These are phyloP conservation scores for Andrena dorsata DNA, from an alignment of 2,888 invertebrate species.

Conservation along the genomic window DNA sequence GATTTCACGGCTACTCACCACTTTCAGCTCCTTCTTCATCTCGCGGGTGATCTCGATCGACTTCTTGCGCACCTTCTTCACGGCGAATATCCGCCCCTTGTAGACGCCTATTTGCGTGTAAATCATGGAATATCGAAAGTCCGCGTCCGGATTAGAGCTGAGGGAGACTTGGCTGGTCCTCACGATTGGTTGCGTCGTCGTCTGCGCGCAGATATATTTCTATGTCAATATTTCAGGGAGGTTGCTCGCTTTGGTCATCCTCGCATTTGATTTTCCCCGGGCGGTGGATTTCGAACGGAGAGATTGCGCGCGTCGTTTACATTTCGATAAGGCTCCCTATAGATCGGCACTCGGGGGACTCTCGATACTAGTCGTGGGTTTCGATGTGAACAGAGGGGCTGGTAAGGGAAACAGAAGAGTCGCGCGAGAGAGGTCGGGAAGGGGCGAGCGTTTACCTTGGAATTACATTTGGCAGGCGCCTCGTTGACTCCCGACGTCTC, in stretches of 20 bases:
- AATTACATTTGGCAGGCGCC: slow-evolving; percentile 70
- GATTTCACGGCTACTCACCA: slow-evolving; percentile 85
- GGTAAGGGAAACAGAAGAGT: not conserved
- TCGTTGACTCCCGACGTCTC: slow-evolving; percentile 79
- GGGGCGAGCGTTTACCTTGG: slow-evolving; percentile 70
- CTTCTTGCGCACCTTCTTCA: slow-evolving; percentile 94
- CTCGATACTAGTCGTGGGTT: slow-evolving; percentile 15
- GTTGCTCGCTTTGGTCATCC: not conserved
- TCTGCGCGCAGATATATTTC: slow-evolving; percentile 42
- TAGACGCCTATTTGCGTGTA: slow-evolving; percentile 96
- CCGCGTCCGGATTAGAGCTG: slow-evolving; percentile 96
- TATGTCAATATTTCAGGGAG: not conserved
- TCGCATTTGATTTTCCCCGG: not conserved
- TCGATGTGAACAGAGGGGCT: slow-evolving; percentile 16
- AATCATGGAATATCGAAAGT: slow-evolving; percentile 95
- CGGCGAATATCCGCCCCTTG: slow-evolving; percentile 94
- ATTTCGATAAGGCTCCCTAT: slow-evolving; percentile 2
- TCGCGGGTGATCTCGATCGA: slow-evolving; percentile 95
- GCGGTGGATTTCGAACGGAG: not conserved
- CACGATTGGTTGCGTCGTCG: slow-evolving; percentile 84
- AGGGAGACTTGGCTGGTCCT: slow-evolving; percentile 95
- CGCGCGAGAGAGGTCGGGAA: too few relatives aligned
- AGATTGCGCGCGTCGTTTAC: not conserved
- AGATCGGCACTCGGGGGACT: slow-evolving; percentile 17
- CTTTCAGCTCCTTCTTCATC: slow-evolving; percentile 96